Base-by-base conservation (phyloP, 2,888 invertebrate genomes). In the Helobdella robusta region DNA sequence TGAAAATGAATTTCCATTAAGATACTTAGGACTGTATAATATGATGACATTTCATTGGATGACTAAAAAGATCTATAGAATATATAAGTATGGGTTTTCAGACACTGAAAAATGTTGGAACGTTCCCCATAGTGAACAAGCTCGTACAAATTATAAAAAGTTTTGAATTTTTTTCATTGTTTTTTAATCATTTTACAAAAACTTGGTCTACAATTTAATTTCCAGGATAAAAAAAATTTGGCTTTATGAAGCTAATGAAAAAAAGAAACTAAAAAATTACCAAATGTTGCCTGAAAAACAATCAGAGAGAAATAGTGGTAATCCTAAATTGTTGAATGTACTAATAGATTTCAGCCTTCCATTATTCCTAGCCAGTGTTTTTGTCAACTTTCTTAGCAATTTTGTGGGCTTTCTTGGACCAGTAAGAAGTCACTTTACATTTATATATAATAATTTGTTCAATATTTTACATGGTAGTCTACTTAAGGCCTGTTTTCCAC, bases 1-100 rank as follows among this genome's bases (percentile, higher is more conserved):
- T 3, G 52, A 35, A 18, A 68, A 73, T 2, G 74, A 74, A 64
- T 73, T 80, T 74, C 81, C 81, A 0, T 76, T 82, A 30, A 82
- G 83, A 83, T 74, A 74, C 63, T 79, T 81, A 5, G 83, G 82
- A 5, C 78, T 82, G 70, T 78, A 82, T 70, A 83, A 82, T 2
- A 81, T 80, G 68, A 75, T 82, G 48, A 82, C 81, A 20, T 82
- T 81, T 69, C 78, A 82, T 30, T 84, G 84, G 84, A 75, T 83
- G 71, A 81, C 82, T 0, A 75, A 75, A 4, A 79, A 82, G 62
- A 79, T 84, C 77, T 82, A 80, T 79, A 77, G 78, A 50, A 81
- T 83, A 1, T 82, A 82, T 72, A 77, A 76, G 48, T 76, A 77
- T 48, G 82, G 83, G n/a, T 46, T 18, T 23, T 74, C 82, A 1